These are phyloP conservation scores for Heteractis magnifica DNA, from an alignment of 92 coral and sea anemone genomes.

Conservation along the genomic window DNA sequence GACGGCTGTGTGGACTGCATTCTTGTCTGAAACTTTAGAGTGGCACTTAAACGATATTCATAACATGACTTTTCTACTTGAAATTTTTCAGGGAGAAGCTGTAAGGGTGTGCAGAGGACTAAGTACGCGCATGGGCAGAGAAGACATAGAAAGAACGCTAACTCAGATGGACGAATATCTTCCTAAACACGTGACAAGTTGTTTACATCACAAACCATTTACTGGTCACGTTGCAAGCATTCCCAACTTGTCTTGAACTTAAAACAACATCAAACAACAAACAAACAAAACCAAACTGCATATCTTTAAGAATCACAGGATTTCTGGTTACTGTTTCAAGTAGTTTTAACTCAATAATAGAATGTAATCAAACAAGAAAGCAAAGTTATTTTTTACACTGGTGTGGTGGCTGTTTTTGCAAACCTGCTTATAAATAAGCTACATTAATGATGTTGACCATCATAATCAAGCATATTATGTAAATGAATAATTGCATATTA, in stretches of 20 bases:
- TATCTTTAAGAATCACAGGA: neutral
- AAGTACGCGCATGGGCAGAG: slow-evolving; percentile 67
- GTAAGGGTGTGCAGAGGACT: slow-evolving; percentile 78
- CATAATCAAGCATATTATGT: neutral
- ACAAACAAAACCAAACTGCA: neutral
- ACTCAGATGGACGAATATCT: slow-evolving; percentile 64
- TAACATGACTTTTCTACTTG: neutral
- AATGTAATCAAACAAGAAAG: too few species aligned
- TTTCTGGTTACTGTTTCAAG: neutral
- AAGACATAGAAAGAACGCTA: slow-evolving; percentile 63
- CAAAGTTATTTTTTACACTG: too few species aligned
- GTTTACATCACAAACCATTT: slow-evolving; percentile 81
- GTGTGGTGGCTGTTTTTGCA: too few species aligned
- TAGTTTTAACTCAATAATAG: too few species aligned
- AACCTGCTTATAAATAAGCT: too few species aligned
- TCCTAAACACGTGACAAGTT: slow-evolving; percentile 53
- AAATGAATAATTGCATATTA: too few species aligned
- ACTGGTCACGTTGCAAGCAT: slow-evolving; percentile 55
- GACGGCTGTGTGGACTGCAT: neutral
- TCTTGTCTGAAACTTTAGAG: neutral
- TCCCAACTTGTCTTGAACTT: slow-evolving; percentile 9
- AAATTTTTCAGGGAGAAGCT: slow-evolving; percentile 72
- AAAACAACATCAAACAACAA: neutral
- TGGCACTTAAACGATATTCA: neutral
- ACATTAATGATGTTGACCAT: neutral